Evolutionary conservation across 2,888 invertebrate species (phyloP).

Genomic region (Gymnocheta viridis): DNA sequence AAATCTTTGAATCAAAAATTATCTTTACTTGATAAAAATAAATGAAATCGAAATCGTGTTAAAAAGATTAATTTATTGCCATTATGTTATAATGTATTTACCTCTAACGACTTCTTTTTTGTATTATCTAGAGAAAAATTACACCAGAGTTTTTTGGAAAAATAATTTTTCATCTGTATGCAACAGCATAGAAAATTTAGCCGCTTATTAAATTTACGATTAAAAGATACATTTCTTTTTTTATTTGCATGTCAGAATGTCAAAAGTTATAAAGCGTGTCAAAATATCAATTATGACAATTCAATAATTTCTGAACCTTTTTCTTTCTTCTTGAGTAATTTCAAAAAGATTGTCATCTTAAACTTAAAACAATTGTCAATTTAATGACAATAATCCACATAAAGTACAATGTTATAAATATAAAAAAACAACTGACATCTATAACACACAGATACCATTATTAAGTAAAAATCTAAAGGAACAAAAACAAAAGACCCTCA

Average conservation of each 20-base stretch:
- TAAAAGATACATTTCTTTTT: neutral
- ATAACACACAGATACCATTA: slow-evolving; percentile 22
- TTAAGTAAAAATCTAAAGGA: slow-evolving; percentile 10
- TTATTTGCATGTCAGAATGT: neutral
- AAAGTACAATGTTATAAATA: slow-evolving; percentile 20
- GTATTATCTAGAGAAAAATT: too few species aligned
- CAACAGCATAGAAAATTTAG: too few species aligned
- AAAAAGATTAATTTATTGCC: too few species aligned
- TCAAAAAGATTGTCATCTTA: slow-evolving; percentile 47
- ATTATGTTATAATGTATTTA: too few species aligned
- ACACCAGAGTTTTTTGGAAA: too few species aligned
- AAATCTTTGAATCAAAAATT: too few species aligned
- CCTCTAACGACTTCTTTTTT: too few species aligned
- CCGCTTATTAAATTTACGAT: neutral
- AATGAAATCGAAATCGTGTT: too few species aligned
- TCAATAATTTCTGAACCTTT: slow-evolving; percentile 30
- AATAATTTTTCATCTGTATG: too few species aligned
- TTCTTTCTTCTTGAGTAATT: slow-evolving; percentile 17
- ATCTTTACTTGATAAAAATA: too few species aligned
- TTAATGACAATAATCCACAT: slow-evolving; percentile 54
- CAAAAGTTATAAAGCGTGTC: neutral
- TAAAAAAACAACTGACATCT: slow-evolving; percentile 13
- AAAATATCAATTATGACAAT: slow-evolving; percentile 17
- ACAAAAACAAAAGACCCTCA: slow-evolving; percentile 42
- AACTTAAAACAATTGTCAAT: slow-evolving; percentile 44